Conservation (phyloP, 2,888 invertebrate genomes). For the Hofmannophila pseudospretella region DNA sequence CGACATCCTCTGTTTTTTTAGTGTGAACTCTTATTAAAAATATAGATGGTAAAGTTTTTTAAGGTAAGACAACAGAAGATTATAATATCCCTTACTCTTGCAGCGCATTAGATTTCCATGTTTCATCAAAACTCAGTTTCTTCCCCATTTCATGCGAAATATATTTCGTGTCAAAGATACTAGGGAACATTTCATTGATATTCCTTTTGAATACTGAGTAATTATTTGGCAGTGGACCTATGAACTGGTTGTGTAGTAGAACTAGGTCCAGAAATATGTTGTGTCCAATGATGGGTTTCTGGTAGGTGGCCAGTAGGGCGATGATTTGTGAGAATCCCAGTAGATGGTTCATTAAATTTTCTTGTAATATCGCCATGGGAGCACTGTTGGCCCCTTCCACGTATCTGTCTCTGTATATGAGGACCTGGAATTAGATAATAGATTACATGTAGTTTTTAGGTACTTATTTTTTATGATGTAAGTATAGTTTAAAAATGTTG, state of each 20-base stretch:
- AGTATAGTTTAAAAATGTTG: no score
- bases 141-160: constrained; percentile 78
- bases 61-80: no score
- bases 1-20: no score
- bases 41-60: no score
- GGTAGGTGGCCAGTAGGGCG: constrained; percentile 70
- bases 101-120: constrained; percentile 73
- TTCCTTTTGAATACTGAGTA: constrained; percentile 81
- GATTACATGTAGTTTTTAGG: no score
- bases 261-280: constrained; percentile 84
- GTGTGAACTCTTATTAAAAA: no score
- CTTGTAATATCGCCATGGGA: constrained; percentile 59
- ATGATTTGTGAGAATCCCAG: constrained; percentile 84
- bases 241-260: constrained; percentile 84
- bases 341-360: constrained; percentile 67
- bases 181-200: constrained; percentile 80
- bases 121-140: constrained; percentile 57
- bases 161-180: constrained; percentile 85
- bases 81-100: constrained; percentile 51
- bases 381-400: constrained; percentile 55
- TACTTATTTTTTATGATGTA: no score
- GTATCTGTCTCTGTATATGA: constrained; percentile 56
- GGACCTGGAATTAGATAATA: constrained; percentile 47
- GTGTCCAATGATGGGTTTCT: constrained; percentile 87
- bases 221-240: constrained; percentile 81